Percentiles rank a stretch among this genome's conserved stretches.
Evolutionary conservation across 2,797 vertebrate genomes (phyloP).

Genomic region (Ispidina lecontei): DNA sequence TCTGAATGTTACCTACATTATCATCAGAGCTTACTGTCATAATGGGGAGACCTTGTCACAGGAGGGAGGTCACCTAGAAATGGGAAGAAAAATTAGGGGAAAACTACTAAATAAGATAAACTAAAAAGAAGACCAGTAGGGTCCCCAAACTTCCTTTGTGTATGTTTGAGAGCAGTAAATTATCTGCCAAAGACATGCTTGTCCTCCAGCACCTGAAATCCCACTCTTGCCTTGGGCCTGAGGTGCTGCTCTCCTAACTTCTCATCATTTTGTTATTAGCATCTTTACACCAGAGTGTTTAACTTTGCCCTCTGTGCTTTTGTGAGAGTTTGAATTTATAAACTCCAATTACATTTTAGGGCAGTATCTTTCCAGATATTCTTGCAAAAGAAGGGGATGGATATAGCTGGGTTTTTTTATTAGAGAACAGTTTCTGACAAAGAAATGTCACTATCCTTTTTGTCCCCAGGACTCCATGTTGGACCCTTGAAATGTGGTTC

Average conservation of each 20-base stretch:
- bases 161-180: conserved; percentile 30
- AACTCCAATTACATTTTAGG: neutral
- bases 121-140: conserved; percentile 8
- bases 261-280: neutral
- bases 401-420: neutral
- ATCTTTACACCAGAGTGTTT: neutral
- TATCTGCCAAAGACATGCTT: neutral
- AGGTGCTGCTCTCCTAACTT: neutral
- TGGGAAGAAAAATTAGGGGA: conserved; percentile 58
- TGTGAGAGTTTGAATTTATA: neutral
- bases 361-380: neutral
- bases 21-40: conserved; percentile 71
- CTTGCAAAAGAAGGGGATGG: neutral
- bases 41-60: conserved; percentile 75
- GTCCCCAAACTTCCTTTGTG: conserved; percentile 47
- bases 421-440: neutral
- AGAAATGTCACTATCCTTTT: neutral
- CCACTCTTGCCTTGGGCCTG: neutral
- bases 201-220: conserved; percentile 21
- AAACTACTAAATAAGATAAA: conserved; percentile 50
- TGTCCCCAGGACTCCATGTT: rapidly evolving
- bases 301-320: neutral
- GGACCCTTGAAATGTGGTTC: too few species aligned
- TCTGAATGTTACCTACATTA: conserved; percentile 76
- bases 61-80: conserved; percentile 71